Percentiles rank a stretch among this genome's conserved stretches.
Evolutionary conservation across 1,140 invertebrate genomes (phyloP).

Genomic region (Pseudobourletiella spinata): DNA sequence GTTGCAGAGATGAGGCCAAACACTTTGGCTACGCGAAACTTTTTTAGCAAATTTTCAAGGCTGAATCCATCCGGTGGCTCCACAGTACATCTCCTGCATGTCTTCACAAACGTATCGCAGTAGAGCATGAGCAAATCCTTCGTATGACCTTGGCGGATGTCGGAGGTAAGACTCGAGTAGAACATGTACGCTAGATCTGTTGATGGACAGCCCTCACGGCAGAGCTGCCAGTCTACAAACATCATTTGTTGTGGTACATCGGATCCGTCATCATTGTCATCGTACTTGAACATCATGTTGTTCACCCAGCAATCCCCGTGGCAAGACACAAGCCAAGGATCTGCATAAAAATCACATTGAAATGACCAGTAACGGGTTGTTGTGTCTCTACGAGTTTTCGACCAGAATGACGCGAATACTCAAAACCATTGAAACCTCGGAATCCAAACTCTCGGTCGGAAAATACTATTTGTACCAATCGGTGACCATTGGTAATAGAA

Average conservation of each 20-base stretch:
- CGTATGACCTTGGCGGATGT: conserved; percentile 1
- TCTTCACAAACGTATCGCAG: conserved; percentile 4
- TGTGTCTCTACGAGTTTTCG: no score
- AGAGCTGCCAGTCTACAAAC: conserved; percentile 26
- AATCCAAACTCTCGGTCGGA: no score
- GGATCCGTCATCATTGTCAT: not conserved
- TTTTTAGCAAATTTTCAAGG: not conserved
- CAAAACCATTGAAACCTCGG: no score
- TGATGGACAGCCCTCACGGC: conserved; percentile 15
- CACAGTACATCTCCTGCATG: not conserved
- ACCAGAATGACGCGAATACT: no score
- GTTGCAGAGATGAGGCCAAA: not conserved
- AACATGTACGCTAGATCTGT: conserved; percentile 25
- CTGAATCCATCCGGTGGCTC: not conserved
- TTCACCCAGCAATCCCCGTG: conserved; percentile 32
- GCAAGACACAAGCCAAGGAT: conserved; percentile 43
- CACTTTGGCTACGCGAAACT: not conserved
- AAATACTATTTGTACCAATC: no score
- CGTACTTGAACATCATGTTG: conserved; percentile 27
- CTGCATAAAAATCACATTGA: conserved; percentile 6
- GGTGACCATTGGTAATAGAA: no score
- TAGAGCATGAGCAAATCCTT: conserved; percentile 13
- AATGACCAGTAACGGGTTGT: no score
- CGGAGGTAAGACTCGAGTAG: conserved; percentile 20
- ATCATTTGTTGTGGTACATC: conserved; percentile 13